Evolutionary conservation across 2,113 vertebrate species (phyloP).

Genomic region (Crotalus tigris): DNA sequence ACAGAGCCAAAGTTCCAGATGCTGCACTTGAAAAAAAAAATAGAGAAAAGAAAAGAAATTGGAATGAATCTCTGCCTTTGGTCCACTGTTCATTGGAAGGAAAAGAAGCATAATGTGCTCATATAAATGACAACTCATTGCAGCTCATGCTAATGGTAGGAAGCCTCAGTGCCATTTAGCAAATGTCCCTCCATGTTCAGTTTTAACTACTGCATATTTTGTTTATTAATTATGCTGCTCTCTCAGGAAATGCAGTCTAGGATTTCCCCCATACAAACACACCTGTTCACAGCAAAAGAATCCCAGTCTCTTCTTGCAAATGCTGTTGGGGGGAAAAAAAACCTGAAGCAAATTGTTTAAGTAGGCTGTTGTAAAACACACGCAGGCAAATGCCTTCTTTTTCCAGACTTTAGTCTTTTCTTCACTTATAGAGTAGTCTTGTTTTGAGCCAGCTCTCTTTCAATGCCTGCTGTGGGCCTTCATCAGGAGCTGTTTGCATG

Average conservation of each 20-base stretch:
- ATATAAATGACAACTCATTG: constrained; percentile 51
- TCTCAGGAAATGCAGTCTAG: neutral
- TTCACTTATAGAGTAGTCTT: neutral
- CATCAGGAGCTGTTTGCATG: constrained; percentile 10
- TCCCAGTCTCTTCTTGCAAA: constrained; percentile 35
- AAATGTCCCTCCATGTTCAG: constrained; percentile 35
- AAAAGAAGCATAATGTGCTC: constrained; percentile 56
- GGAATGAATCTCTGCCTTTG: constrained; percentile 69
- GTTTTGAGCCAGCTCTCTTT: constrained; percentile 28
- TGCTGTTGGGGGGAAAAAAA: constrained; percentile 26
- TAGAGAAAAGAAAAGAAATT: constrained; percentile 66
- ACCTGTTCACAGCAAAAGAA: constrained; percentile 30
- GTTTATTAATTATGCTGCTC: constrained; percentile 20
- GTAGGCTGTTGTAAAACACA: constrained; percentile 22
- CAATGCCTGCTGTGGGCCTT: neutral
- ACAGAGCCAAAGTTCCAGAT: constrained; percentile 70
- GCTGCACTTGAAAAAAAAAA: constrained; percentile 65
- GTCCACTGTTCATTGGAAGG: constrained; percentile 63
- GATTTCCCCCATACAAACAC: constrained; percentile 42
- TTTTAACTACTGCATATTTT: constrained; percentile 38
- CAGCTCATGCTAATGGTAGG: constrained; percentile 55
- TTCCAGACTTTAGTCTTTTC: constrained; percentile 3
- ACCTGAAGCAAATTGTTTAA: constrained; percentile 2
- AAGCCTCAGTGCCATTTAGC: constrained; percentile 22
- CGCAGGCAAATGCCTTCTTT: neutral